phyloP scores from a whole-genome alignment of 2,113 vertebrate genomes.

The Calonectris borealis region DNA sequence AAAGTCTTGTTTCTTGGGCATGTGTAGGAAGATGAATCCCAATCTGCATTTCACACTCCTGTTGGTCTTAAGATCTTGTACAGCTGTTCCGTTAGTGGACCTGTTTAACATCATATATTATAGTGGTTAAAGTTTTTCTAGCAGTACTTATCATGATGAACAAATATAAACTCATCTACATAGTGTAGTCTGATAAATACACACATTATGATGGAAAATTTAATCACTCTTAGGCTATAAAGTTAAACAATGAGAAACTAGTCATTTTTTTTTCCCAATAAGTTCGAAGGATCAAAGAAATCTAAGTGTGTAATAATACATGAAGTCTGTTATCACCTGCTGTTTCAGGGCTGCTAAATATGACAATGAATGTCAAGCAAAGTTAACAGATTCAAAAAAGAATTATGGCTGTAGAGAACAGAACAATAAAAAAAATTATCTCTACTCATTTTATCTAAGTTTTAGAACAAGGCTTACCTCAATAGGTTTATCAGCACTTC shows the following conservation, averaged over 20 bases:
- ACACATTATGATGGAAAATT: background rate
- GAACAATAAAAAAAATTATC: background rate
- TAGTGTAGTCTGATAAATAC: background rate
- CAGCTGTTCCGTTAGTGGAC: background rate
- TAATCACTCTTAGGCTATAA: background rate
- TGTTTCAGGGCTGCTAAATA: background rate
- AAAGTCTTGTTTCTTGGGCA: background rate
- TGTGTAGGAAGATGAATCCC: background rate
- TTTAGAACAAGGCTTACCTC: background rate
- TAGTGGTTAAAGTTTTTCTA: background rate
- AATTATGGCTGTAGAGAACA: background rate
- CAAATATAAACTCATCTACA: background rate
- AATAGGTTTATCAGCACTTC: background rate
- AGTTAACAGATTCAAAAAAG: background rate
- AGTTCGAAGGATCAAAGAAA: background rate
- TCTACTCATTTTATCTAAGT: background rate
- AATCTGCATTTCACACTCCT: background rate
- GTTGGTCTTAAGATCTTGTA: background rate
- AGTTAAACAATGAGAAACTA: background rate
- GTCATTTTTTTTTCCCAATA: background rate
- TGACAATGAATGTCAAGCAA: background rate
- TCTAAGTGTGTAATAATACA: background rate
- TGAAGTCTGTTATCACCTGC: background rate
- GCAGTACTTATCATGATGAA: background rate
- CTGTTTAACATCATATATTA: background rate